Conservation (phyloP, 2,888 invertebrate species). For the Agelastica alni region DNA sequence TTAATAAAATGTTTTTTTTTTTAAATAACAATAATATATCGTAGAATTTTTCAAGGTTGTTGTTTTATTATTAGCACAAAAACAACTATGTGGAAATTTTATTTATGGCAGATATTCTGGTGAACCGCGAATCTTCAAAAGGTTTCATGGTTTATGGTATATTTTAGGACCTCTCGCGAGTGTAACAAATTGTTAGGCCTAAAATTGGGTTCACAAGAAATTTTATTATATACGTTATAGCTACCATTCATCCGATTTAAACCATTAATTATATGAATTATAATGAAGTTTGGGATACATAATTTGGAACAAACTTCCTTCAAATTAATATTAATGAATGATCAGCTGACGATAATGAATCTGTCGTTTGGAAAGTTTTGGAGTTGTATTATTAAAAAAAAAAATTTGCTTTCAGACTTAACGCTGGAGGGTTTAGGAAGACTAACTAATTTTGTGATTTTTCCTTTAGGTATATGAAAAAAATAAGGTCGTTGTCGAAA, state of each 20-base stretch:
- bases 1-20: too few species aligned
- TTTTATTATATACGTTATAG: constrained; percentile 5
- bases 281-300: constrained; percentile 14
- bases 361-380: background rate
- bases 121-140: background rate
- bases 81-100: background rate
- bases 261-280: constrained; percentile 17
- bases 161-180: constrained; percentile 10
- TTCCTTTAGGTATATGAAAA: too few species aligned
- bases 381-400: too few species aligned
- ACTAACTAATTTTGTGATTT: too few species aligned
- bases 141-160: constrained; percentile 5
- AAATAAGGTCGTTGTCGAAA: too few species aligned
- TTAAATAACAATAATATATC: too few species aligned
- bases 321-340: constrained; percentile 16
- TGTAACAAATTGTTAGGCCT: constrained; percentile 9
- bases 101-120: background rate
- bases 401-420: too few species aligned
- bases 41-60: too few species aligned
- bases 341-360: constrained; percentile 3
- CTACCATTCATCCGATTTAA: constrained; percentile 7
- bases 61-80: too few species aligned
- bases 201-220: constrained; percentile 14
- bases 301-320: constrained; percentile 10
- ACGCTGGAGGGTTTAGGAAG: too few species aligned